Evolutionary conservation across 2,888 invertebrate genomes (phyloP), one percentile per base, ranked within the genome.

Genomic region (Doris montereyensis): DNA sequence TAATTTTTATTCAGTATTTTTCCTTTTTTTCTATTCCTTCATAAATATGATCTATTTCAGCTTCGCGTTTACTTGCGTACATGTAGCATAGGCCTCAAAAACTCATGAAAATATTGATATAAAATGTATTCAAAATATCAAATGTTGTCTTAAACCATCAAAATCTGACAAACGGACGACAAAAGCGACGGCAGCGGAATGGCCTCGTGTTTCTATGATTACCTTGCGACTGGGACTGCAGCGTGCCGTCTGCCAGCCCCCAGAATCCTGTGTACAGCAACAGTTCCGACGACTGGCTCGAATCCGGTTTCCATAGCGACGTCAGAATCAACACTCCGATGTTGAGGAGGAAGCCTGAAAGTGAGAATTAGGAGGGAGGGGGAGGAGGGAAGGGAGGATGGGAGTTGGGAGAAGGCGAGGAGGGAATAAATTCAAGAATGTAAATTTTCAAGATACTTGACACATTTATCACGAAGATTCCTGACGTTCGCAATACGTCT

Each of bases 221-320:
- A 88, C 88, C 85, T 81, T 87, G 87, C 4, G 87, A 82, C 76
- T 88, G 88, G 2, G 87, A 87, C 82, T 88, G 88, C 84, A 87
- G 85, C 30, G 87, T 83, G 24, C 87, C 88, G 68, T 88, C 88
- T 17, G 84, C 85, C 2, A 86, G 83, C 41, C 88, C 88, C 88
- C 88, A 88, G 17, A 85, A 76, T 3, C 84, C 86, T 30, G 87
- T 84, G 71, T 86, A 87, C 32, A 83, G 71, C 60, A 83, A 60
- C n/a, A 83, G 77, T 10, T 78, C 80, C n/a, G 81, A 79, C 26
- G 83, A 77, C 41, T 83, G 75, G 21, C 70, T 73, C 4, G 67
- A 60, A 8, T 72, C 60, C 1, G 83, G 83, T 71, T 77, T 72
- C 83, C 83, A 83, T 32, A 83, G 74, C 10, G 81, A 82, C 67